Base-by-base conservation (phyloP, 2,797 vertebrate species). In the Erithacus rubecula region DNA sequence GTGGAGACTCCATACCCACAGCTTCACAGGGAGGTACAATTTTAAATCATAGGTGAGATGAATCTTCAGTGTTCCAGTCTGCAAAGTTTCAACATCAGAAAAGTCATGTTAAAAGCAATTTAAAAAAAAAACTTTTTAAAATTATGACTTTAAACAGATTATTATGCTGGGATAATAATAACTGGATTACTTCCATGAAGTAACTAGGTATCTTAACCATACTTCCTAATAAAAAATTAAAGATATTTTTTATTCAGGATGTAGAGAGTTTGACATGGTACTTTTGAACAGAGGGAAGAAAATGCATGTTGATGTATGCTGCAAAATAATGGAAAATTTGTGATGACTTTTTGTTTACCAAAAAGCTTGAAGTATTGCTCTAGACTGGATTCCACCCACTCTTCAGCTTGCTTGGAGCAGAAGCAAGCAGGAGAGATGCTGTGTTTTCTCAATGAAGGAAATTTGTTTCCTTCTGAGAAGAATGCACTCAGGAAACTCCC, bases 121-220 rank as follows among this genome's bases (percentile, higher is more conserved):
- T 59, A 2, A 70, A 76, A 70, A 90, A 83, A 43, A 0, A 4
- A 46, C 46, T 46, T 23, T 46, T 46, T 46, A 46, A 46, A 46
- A 89, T 91, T 92, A 90, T 87, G 70, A 88, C 49, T 87, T 92
- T 70, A 92, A 94, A 78, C 58, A 89, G 83, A 49, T 93, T 55
- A 83, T 94, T 94, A 67, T 52, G 11, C 47, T 60, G 82, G 89
- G 72, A 77, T 87, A 55, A 23, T 37, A 91, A 65, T 93, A 84
- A 46, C 39, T 83, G 76, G 52, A 87, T 92, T 95, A 68, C 43
- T 77, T 89, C 47, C 3, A 4, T 95, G 52, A 91, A 59, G 63
- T 83, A 92, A 78, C 27, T 43, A 86, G 53, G 51, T 67, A 79
- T 34, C 32, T 89, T 89, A 94, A 85, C 39, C 26, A 6, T 59